Conservation (phyloP, 2,888 invertebrate genomes). For the Diabrotica balteata region DNA sequence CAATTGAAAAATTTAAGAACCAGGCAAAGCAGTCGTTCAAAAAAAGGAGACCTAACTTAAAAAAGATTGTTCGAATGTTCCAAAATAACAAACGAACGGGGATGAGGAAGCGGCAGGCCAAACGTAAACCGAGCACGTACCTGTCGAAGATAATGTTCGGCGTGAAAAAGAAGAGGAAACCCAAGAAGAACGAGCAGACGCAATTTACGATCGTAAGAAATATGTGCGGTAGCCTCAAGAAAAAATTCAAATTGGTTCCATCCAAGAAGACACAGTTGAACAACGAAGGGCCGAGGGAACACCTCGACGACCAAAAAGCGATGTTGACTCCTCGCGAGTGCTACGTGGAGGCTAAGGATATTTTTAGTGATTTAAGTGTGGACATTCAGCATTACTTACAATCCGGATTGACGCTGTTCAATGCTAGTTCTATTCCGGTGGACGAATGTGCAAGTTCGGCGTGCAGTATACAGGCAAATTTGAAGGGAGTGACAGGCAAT, state of each 20-base stretch:
- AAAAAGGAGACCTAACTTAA: neutral
- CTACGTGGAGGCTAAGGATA: slow-evolving; percentile 44
- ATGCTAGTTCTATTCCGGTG: slow-evolving; percentile 44
- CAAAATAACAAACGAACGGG: neutral
- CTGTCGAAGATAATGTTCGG: slow-evolving; percentile 37
- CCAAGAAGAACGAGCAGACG: slow-evolving; percentile 25
- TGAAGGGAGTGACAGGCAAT: no score
- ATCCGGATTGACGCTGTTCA: slow-evolving; percentile 44
- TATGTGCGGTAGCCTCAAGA: slow-evolving; percentile 27
- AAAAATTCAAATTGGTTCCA: slow-evolving; percentile 13
- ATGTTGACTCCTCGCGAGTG: slow-evolving; percentile 45
- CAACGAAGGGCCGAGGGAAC: slow-evolving; percentile 24
- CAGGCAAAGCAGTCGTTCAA: neutral
- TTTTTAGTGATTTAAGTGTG: slow-evolving; percentile 44
- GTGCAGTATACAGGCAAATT: no score
- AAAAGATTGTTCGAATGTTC: neutral
- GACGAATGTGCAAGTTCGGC: slow-evolving; percentile 6
- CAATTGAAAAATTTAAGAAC: no score
- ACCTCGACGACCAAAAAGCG: slow-evolving; percentile 30
- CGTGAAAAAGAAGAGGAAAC: slow-evolving; percentile 33
- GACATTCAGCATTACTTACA: slow-evolving; percentile 45
- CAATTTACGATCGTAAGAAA: slow-evolving; percentile 22
- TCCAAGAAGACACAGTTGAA: slow-evolving; percentile 5
- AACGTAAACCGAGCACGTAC: slow-evolving; percentile 16
- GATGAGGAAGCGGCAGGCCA: neutral